These are phyloP conservation scores for Nibea coibor DNA, from an alignment of 2,113 vertebrate genomes.

Conservation along the genomic window DNA sequence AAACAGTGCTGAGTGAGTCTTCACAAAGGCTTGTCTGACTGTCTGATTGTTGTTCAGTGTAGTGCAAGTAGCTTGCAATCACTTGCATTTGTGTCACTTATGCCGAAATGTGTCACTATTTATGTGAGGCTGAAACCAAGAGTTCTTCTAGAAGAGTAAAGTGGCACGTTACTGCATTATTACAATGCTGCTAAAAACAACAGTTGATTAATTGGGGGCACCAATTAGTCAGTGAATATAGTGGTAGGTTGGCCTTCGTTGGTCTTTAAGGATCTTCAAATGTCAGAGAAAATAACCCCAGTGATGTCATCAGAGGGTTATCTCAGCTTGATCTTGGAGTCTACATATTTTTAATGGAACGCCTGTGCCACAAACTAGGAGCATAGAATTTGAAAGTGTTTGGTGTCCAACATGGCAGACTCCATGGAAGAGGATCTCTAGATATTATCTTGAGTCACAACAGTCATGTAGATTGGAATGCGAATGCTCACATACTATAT, in stretches of 20 bases:
- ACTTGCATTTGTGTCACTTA: not conserved
- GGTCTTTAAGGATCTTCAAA: not conserved
- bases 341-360: not conserved
- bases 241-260: not conserved
- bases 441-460: not conserved
- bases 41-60: not conserved
- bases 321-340: not conserved
- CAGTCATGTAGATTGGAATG: not conserved
- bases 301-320: not conserved
- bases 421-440: too few relatives aligned
- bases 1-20: conserved; percentile 36
- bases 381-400: not conserved
- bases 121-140: not conserved
- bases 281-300: not conserved
- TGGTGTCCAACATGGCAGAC: too few relatives aligned
- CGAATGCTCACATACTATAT: not conserved
- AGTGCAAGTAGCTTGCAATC: not conserved
- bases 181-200: too few relatives aligned
- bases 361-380: not conserved
- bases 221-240: not conserved
- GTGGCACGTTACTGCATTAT: not conserved
- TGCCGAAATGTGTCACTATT: not conserved
- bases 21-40: conserved; percentile 27
- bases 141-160: not conserved
- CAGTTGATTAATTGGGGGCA: too few relatives aligned